Percentiles rank a stretch among this genome's conserved stretches.
These are phyloP conservation scores for Busseola fusca DNA, from an alignment of 2,888 invertebrate genomes.

Conservation along the genomic window DNA sequence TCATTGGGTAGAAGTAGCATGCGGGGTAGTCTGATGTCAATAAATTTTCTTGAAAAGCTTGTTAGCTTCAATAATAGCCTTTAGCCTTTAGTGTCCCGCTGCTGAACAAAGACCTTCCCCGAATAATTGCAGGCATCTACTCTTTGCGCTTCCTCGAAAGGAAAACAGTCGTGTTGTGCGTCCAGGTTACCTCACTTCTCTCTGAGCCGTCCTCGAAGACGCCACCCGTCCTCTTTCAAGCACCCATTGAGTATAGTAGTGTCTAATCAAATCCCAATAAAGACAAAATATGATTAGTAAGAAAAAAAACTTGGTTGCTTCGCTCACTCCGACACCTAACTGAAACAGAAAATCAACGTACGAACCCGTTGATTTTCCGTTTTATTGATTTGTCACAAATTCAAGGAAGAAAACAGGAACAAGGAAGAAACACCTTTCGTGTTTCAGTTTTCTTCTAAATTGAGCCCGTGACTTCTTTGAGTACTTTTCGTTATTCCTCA, in stretches of 20 bases:
- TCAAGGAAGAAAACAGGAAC: too few relatives aligned
- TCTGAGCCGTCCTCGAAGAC: background rate
- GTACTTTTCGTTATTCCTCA: too few relatives aligned
- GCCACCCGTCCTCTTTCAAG: background rate
- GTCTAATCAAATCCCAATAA: background rate
- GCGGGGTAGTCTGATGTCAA: background rate
- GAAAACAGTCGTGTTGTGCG: background rate
- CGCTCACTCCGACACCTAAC: background rate
- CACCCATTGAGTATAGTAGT: background rate
- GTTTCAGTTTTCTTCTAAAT: too few relatives aligned
- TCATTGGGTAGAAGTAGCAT: background rate
- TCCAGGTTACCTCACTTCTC: background rate
- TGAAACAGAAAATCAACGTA: too few relatives aligned
- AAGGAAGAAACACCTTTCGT: too few relatives aligned
- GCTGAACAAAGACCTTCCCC: too few relatives aligned
- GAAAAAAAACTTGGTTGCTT: too few relatives aligned
- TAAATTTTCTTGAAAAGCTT: background rate
- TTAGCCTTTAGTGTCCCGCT: background rate
- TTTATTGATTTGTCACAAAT: too few relatives aligned
- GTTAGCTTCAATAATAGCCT: background rate
- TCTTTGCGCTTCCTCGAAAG: background rate
- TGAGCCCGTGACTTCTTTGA: too few relatives aligned
- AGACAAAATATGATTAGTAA: background rate
- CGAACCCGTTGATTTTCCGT: too few relatives aligned
- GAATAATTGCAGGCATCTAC: background rate